phyloP scores from a whole-genome alignment of 2,888 invertebrate species.

The Hymenopus coronatus region DNA sequence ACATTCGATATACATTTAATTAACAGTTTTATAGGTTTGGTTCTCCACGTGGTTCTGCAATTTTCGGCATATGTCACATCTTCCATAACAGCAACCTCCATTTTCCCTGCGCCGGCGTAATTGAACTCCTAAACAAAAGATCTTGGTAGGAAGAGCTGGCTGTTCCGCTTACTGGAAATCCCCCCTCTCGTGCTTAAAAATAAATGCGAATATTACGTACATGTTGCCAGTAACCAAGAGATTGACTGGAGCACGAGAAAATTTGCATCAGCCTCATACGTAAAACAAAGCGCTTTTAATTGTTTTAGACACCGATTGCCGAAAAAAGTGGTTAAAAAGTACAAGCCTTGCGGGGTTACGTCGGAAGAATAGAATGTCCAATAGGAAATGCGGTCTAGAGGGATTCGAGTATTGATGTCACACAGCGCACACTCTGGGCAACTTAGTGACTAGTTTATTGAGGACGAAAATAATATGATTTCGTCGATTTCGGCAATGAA shows the following conservation, averaged over 20 bases:
- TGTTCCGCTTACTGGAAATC: neutral
- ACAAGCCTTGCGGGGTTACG: neutral
- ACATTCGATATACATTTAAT: no score
- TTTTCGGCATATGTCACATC: neutral
- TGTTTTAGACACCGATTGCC: neutral
- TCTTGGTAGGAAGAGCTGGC: conserved; percentile 9
- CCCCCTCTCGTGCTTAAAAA: neutral
- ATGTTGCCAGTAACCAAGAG: neutral
- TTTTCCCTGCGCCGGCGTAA: conserved; percentile 2
- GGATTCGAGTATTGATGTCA: conserved; percentile 34
- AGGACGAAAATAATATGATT: neutral
- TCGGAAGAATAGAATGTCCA: conserved; percentile 18
- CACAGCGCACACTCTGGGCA: conserved; percentile 25
- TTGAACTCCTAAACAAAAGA: conserved; percentile 19
- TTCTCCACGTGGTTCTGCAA: neutral
- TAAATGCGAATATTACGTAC: neutral
- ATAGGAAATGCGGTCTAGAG: conserved; percentile 28
- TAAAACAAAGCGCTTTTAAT: neutral
- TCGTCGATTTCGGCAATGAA: neutral
- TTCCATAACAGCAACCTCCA: neutral
- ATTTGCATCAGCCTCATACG: neutral
- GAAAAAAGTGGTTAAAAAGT: neutral
- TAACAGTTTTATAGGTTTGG: no score
- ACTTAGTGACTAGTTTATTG: conserved; percentile 30
- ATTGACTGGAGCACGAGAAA: neutral